Percentiles rank a stretch among this genome's conserved stretches.
Conservation (phyloP, 2,797 vertebrate species). For the Catamblyrhynchus diadema region DNA sequence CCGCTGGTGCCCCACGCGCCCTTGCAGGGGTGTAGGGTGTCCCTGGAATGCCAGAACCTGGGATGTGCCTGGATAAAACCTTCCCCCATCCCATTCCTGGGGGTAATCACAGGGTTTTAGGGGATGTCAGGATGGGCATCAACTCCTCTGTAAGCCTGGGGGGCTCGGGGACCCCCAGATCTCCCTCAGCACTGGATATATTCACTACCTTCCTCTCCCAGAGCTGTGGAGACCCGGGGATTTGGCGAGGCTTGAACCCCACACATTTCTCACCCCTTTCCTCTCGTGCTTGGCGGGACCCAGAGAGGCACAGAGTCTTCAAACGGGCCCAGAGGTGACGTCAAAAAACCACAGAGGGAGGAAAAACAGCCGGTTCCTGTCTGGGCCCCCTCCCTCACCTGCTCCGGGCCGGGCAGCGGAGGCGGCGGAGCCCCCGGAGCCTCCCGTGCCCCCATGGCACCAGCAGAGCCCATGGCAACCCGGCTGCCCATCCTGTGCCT, state of each 20-base stretch:
- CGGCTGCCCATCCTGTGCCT: not conserved
- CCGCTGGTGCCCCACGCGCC: not conserved
- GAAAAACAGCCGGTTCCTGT: slow-evolving; percentile 44
- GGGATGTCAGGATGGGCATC: not conserved
- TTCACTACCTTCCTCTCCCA: accelerated
- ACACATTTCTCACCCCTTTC: not conserved
- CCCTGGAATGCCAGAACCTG: not conserved
- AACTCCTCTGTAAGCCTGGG: not conserved
- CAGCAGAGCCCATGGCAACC: slow-evolving; percentile 20
- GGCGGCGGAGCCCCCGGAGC: not conserved
- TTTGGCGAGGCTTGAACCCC: accelerated
- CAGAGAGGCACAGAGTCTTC: slow-evolving; percentile 46
- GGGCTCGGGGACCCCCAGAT: not conserved
- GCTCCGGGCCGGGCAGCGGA: not conserved
- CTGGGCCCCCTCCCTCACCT: not conserved
- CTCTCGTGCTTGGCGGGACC: not conserved
- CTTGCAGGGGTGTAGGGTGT: not conserved
- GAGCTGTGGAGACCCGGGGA: accelerated
- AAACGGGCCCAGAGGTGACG: slow-evolving; percentile 44
- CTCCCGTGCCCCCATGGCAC: not conserved
- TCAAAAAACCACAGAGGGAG: slow-evolving; percentile 58
- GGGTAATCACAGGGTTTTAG: accelerated
- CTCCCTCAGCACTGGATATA: accelerated
- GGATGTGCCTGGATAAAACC: not conserved
- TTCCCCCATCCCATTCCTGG: not conserved